Evolutionary conservation across 2,888 invertebrate species (phyloP), one percentile per base, ranked within the genome.

Genomic region (Idaea straminata): DNA sequence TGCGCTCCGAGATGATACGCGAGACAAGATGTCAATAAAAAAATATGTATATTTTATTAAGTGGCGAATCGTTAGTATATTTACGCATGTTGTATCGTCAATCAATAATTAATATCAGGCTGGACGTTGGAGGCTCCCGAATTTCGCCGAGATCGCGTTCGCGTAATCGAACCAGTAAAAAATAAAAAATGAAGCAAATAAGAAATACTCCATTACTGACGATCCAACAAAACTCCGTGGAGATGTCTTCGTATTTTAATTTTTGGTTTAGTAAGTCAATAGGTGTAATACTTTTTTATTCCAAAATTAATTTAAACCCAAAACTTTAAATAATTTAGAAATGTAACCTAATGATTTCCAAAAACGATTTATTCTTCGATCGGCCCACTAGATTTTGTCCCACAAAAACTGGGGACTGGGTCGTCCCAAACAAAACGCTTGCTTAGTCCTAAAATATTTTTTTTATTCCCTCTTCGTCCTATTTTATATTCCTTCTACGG

Each of bases 181-280:
- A 92, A 88, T 88, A 86, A 92, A 92, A 91, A 92, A 91, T 91
- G 91, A 92, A 88, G 84, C 91, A 92, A 92, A 92, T 92, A 92
- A 91, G 90, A 91, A 92, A 91, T 92, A 91, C 91, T 91, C 88
- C 91, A 92, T 92, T 92, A 92, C 91, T 75, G 82, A 77, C 79
- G 72, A 71, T 80, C 72, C 75, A 74, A 83, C 66, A 74, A 83
- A 66, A 76, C 69, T 66, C 83, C 65, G 74, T 89, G 78, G 91
- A 92, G 89, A 74, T 77, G 84, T 71, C 71, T 74, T 70, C 65
- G 63, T 67, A 47, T 67, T 67, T 65, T 57, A 64, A 66, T 63
- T 61, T 36, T 57, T 59, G 15, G 10, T 61, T 57, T 13, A 57
- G 15, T 34, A 57, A 62, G 1, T 59, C 15, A 15, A 4, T 0